Evolutionary conservation across 1,140 invertebrate genomes (phyloP), one percentile per base, ranked within the genome.

Genomic region (Penaeus chinensis): DNA sequence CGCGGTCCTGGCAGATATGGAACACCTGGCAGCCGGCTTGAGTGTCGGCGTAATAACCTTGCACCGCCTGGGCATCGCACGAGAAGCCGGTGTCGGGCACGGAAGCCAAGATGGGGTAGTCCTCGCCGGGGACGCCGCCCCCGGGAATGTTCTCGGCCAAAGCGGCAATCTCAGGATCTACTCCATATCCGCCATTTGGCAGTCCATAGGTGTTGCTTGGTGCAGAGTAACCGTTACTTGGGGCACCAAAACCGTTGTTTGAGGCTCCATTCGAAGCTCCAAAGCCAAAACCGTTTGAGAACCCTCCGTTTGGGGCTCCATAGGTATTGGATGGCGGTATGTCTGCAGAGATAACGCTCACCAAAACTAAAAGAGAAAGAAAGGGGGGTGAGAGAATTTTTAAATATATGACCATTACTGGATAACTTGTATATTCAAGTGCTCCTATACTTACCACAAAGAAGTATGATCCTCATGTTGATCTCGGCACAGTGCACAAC

Each of bases 231-330:
- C 54, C 54, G 13, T 54, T 54, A 13, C 78, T 63, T 63, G 78
- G 47, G 32, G 78, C 71, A 74, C 71, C 71, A 32, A 32, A 74
- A 27, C 71, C 71, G n/a, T n/a, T n/a, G n/a, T 37, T 74, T 19
- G 71, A 37, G 27, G 11, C 71, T 32, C 71, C 71, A 32, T 74
- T 74, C 18, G 11, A 13, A 37, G 27, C 71, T 19, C 71, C 71
- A 74, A 74, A 74, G 71, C 71, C 71, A 74, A 54, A 54, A 16
- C 54, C 54, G 16, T 74, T 74, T 24, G 71, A 74, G 10, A 74
- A 74, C 4, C 71, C 71, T 27, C 71, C 71, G 71, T 74, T 74
- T 2, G 71, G 71, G 42, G 71, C 71, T 32, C 71, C 71, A 37
- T 74, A 74, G 42, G 71, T 32, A 32, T n/a, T 74, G 20, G 71